Conservation (phyloP, 2,797 vertebrate species). For the Sebastiscus tertius region DNA sequence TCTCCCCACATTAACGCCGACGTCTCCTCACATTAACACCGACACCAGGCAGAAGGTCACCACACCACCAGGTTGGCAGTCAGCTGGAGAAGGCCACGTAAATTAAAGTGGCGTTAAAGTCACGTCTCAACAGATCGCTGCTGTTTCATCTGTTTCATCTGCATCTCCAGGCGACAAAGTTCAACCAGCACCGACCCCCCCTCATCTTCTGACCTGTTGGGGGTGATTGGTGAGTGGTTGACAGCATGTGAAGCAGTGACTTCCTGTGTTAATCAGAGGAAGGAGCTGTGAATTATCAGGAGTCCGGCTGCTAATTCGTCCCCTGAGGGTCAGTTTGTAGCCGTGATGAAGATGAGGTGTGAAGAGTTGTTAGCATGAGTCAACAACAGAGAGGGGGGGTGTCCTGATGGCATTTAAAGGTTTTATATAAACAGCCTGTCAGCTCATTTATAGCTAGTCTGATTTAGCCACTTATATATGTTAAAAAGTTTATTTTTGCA, state of each 20-base stretch:
- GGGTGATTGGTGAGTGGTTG: too few species aligned
- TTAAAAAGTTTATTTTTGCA: background rate
- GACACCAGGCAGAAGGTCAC: background rate
- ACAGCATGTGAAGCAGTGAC: background rate
- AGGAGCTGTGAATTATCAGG: slow-evolving; percentile 7
- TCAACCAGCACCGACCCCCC: background rate
- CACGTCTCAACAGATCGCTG: slow-evolving; percentile 44
- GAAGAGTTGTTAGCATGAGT: slow-evolving; percentile 47
- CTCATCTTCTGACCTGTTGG: background rate
- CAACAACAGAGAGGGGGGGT: background rate
- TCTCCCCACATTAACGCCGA: too few species aligned
- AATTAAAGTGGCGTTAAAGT: slow-evolving; percentile 36
- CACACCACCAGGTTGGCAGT: background rate
- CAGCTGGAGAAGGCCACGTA: background rate
- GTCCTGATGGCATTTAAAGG: background rate
- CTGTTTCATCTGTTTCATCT: background rate
- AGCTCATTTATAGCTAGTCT: background rate
- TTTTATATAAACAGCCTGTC: background rate
- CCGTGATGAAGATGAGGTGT: slow-evolving; percentile 45
- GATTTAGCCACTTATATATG: background rate
- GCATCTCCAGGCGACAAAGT: too few species aligned
- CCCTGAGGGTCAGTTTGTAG: slow-evolving; percentile 12
- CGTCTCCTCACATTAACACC: background rate
- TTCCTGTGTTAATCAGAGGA: slow-evolving; percentile 32
- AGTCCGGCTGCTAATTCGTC: slow-evolving; percentile 34